Evolutionary conservation across 2,888 invertebrate species (phyloP), one percentile per base, ranked within the genome.

Genomic region (Ophioninae sp.): DNA sequence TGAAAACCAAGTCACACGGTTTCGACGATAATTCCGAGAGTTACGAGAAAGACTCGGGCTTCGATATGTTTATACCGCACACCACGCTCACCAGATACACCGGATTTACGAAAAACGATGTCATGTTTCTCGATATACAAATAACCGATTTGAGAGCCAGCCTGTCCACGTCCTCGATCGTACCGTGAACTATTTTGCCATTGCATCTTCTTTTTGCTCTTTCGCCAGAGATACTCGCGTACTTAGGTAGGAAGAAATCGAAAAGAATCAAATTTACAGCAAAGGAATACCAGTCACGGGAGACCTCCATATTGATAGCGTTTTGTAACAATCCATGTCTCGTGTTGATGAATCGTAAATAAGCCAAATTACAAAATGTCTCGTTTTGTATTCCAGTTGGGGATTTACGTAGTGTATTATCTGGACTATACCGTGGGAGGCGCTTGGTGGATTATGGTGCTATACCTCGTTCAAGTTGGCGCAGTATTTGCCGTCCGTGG

Each of bases 401-500:
- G 98, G 30, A 96, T 97, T 85, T 95, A 95, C 82, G 95, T 97
- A 72, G 95, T 98, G 2, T 97, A 98, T 92, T 97, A 97, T 92
- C 93, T 97, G 91, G 98, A 98, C 93, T 96, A 96, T 91, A 95
- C 96, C 37, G 94, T 97, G 90, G 97, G 97, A 20, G 97, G 97
- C 6, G 94, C 96, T 5, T 98, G 98, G 98, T 97, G 97, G 96
- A 95, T 98, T 80, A 95, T 97, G 91, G 94, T 96, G 76, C 93
- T 97, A 63, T 97, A 97, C 92, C 94, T 97, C 68, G 93, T 96
- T 64, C 95, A 97, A 91, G 95, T 96, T 71, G 95, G 96, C 87
- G 97, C 97, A n/a, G 96, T 98, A 82, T 97, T 98, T 92, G 95
- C 97, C 91, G 96, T 98, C 10, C 95, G 97, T 51, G 98, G 98